These are phyloP conservation scores for Sander lucioperca DNA, from an alignment of 2,113 vertebrate species.

Conservation along the genomic window DNA sequence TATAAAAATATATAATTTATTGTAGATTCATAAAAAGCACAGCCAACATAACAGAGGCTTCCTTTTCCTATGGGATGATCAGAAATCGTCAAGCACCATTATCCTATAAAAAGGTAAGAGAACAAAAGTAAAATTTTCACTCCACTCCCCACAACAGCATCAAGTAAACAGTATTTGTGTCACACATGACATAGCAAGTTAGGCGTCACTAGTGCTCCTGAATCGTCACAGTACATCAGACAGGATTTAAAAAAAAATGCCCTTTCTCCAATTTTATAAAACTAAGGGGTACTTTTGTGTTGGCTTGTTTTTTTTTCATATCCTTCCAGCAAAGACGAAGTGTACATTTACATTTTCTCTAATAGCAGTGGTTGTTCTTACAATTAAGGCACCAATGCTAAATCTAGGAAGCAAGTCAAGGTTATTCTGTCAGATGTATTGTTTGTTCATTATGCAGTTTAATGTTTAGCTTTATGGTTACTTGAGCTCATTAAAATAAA, in stretches of 20 bases:
- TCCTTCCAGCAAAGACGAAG: neutral
- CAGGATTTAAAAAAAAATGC: neutral
- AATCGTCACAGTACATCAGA: neutral
- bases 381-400: neutral
- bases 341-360: too few relatives aligned
- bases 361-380: neutral
- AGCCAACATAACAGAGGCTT: conserved; percentile 22
- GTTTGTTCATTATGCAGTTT: neutral
- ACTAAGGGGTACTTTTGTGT: neutral
- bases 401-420: too few relatives aligned
- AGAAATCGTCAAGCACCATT: conserved; percentile 36
- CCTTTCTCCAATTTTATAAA: neutral
- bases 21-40: conserved; percentile 52
- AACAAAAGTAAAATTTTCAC: conserved; percentile 41
- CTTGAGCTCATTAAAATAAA: neutral
- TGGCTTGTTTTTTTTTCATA: neutral
- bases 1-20: conserved; percentile 77
- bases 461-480: neutral
- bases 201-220: neutral
- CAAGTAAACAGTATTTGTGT: neutral
- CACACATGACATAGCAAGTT: neutral
- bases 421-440: neutral
- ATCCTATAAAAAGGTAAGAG: conserved; percentile 61
- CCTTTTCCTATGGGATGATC: conserved; percentile 40
- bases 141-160: neutral